Evolutionary conservation across 1,140 invertebrate species (phyloP), one percentile per base, ranked within the genome.

Genomic region (Ephestia elutella): DNA sequence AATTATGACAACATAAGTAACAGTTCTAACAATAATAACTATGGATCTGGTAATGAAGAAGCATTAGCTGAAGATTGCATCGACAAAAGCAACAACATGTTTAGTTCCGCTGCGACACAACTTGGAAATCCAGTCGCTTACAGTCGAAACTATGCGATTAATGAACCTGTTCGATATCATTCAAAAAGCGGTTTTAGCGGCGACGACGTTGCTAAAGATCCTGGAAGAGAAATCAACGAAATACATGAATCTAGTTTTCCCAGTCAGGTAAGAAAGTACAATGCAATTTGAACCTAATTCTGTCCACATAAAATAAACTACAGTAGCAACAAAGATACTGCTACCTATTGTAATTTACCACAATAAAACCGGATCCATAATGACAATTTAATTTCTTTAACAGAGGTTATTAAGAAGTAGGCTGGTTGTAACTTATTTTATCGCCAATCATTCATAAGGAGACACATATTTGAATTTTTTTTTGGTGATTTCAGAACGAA

Each of bases 281-380:
- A 62, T 51, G 49, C 18, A 75, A 67, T 68, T 51, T 68, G 18
- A 60, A 68, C 67, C 66, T 74, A 58, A 28, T 53, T 2, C 7
- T 7, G n/a, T 25, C 9, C 3, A 25, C 7, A 25, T 25, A 53
- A 53, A 50, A 25, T 25, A 5, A 5, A 53, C 4, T 25, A 13
- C 19, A 25, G 20, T 53, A n/a, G 13, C 13, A 21, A n/a, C 10
- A 53, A 25, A 25, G 13, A n/a, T 7, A n/a, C 20, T n/a, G n/a
- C 13, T 13, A 25, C 50, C 18, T 53, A 53, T 25, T n/a, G 60
- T 79, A 66, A 78, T 78, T 81, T 73, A 81, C 78, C 77, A 66
- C 84, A 84, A 59, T 67, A 62, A 53, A 85, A 87, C 82, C 80
- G 75, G 85, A 83, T 79, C 58, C 62, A 57, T 87, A 83, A 87